A percentile compares a stretch with the other conserved stretches of the same genome.
These are phyloP conservation scores for Streblospio benedicti DNA, from an alignment of 1,140 invertebrate species.

Conservation along the genomic window DNA sequence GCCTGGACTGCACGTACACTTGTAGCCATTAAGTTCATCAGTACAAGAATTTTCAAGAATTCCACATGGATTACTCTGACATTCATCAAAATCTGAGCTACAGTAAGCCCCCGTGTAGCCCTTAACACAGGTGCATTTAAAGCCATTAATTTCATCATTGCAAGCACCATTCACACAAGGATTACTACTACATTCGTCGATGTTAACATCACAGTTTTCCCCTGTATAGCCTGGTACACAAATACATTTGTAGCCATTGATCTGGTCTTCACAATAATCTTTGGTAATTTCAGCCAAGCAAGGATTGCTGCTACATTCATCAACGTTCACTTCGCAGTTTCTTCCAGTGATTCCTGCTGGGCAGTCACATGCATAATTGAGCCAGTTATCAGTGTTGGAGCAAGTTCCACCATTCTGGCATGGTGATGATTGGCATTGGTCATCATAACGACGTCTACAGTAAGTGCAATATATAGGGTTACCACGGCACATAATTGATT, in stretches of 20 bases:
- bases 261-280: not conserved
- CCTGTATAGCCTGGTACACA: not conserved
- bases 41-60: not conserved
- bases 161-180: not conserved
- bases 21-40: not conserved
- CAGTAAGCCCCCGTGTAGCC: not conserved
- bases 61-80: not conserved
- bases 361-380: constrained; percentile 22
- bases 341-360: constrained; percentile 24
- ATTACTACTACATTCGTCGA: not conserved
- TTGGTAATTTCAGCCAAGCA: no score
- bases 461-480: no score
- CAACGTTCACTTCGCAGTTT: constrained; percentile 12
- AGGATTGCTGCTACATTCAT: no score
- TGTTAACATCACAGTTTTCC: not conserved
- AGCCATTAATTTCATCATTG: not conserved
- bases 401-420: constrained; percentile 13
- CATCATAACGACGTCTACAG: no score
- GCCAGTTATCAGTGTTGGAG: constrained; percentile 6
- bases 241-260: not conserved
- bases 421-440: not conserved
- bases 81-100: not conserved
- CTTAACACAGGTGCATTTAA: not conserved
- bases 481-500: no score
- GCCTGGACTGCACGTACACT: not conserved